Conservation (phyloP, 2,113 vertebrate species). For the Pterocles burchelli region DNA sequence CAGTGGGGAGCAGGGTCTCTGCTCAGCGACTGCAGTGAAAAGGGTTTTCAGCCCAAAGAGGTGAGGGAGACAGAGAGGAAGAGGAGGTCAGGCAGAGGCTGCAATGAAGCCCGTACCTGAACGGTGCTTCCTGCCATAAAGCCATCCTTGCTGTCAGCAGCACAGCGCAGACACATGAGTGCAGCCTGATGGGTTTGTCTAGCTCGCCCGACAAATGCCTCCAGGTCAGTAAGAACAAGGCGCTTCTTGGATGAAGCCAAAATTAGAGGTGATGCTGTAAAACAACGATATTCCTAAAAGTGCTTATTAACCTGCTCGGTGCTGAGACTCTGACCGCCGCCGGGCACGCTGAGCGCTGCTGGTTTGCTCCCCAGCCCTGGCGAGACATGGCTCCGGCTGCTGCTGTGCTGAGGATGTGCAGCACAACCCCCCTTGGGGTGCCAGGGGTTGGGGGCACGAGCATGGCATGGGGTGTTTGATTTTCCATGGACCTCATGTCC, state of each 20-base stretch:
- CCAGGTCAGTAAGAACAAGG: background rate
- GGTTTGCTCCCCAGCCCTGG: background rate
- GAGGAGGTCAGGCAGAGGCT: background rate
- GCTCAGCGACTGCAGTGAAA: background rate
- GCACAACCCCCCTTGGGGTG: background rate
- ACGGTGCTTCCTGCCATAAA: background rate
- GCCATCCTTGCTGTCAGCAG: background rate
- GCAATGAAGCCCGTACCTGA: fast-evolving
- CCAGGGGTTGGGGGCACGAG: too few species aligned
- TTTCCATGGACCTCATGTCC: background rate
- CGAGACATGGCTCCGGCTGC: fast-evolving
- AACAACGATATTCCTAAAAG: fast-evolving
- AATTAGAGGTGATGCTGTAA: background rate
- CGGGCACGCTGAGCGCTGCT: fast-evolving
- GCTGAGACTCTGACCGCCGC: fast-evolving
- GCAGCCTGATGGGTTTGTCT: background rate
- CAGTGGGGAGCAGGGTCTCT: too few species aligned
- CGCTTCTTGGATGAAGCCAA: fast-evolving
- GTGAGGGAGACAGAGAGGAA: background rate
- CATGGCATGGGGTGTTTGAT: fast-evolving
- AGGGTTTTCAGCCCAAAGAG: background rate
- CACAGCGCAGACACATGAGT: fast-evolving
- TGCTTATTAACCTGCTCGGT: fast-evolving
- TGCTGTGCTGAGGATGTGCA: background rate
- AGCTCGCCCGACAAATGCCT: background rate